Evolutionary conservation across 2,888 invertebrate genomes (phyloP), one percentile per base, ranked within the genome.

Genomic region (Lacanobia wlatinum): DNA sequence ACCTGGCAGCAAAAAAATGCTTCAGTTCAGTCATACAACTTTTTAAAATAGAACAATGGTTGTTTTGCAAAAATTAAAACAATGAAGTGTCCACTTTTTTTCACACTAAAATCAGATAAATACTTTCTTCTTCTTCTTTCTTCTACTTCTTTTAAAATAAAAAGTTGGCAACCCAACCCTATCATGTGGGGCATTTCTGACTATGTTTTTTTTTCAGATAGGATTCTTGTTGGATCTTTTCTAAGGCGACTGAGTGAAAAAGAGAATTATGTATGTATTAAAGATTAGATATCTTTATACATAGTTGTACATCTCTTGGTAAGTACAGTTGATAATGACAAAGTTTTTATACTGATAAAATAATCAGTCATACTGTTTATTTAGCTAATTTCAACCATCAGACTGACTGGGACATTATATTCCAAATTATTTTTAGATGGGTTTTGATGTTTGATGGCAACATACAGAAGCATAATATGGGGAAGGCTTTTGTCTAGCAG

Each of bases 351-450:
- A 21, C 52, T 61, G 64, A 61, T 64, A 38, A 78, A 61, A 52
- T 18, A 21, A 64, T 55, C 28, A 55, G 59, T 70, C 23, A 46
- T 52, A 43, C 2, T 72, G 46, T 59, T 70, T 50, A 76, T 76
- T 48, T 59, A 23, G 18, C 28, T 52, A 7, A 48, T 59, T 68
- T 73, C 9, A 43, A 28, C 7, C 38, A 28, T 21, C 12, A 18
- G 14, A 43, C 21, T 58, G 9, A 43, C 23, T 43, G 21, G 1
- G 5, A 43, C 0, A 52, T 34, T 23, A 43, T 7, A 50, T 9
- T 28, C 14, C 3, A 50, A 28, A 58, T 28, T 0, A 12, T 52
- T 63, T 62, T 5, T 2, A 2, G 5, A 40, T n/a, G 68, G 18
- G 12, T n/a, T 12, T n/a, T 70, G 16, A 18, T 23, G 7, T 38